Conservation (phyloP, 2,113 vertebrate species). For the Echinops telfairi region DNA sequence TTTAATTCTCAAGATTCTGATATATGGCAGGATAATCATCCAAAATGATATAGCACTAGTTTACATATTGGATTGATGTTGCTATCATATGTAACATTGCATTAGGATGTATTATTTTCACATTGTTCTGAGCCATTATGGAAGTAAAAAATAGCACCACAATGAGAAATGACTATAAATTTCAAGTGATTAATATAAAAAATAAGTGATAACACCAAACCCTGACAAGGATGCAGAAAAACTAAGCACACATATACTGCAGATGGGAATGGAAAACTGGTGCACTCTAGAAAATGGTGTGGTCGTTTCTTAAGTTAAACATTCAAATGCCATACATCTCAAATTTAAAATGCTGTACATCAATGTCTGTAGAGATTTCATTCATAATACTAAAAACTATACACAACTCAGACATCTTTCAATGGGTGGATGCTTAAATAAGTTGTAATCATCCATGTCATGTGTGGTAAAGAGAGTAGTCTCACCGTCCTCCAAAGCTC, state of each 20-base stretch:
- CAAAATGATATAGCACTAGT: neutral
- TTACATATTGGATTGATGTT: neutral
- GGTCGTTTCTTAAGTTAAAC: neutral
- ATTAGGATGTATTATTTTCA: neutral
- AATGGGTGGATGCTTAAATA: neutral
- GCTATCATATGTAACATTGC: neutral
- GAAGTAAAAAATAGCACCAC: neutral
- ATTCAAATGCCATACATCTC: neutral
- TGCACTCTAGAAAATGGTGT: neutral
- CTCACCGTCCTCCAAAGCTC: neutral
- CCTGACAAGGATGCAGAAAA: neutral
- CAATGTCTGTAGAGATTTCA: neutral
- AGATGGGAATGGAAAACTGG: neutral
- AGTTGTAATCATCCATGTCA: neutral
- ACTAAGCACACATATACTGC: neutral
- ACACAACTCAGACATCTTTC: neutral
- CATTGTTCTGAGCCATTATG: neutral
- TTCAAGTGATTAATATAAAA: neutral
- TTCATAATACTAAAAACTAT: neutral
- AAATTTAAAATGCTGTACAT: conserved; percentile 1
- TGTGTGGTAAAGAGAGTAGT: neutral
- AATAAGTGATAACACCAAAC: neutral
- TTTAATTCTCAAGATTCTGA: neutral
- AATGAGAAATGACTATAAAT: neutral
- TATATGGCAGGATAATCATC: neutral